Evolutionary conservation across 1,140 invertebrate genomes (phyloP).

Genomic region (Pseudomyrmex flavicornis): DNA sequence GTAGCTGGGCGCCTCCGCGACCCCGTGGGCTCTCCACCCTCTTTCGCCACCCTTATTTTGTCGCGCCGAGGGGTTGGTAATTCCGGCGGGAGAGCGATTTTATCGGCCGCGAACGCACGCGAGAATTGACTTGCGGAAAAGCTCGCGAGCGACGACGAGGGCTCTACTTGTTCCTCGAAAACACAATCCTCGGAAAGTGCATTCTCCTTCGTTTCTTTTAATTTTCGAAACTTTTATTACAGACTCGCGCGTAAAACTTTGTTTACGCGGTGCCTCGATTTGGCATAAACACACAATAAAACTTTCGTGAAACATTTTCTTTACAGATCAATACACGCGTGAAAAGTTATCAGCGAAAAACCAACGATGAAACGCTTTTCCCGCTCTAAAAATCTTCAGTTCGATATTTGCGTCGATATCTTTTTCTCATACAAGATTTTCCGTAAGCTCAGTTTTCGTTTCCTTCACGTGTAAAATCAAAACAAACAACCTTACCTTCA

Average conservation of each 20-base stretch:
- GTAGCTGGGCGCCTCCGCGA: background rate
- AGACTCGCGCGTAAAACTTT: background rate
- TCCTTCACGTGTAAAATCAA: background rate
- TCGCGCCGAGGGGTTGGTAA: constrained; percentile 72
- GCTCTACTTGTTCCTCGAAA: constrained; percentile 72
- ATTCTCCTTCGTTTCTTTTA: background rate
- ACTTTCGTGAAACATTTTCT: background rate
- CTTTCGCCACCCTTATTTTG: constrained; percentile 46
- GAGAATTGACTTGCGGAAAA: constrained; percentile 69
- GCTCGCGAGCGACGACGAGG: constrained; percentile 70
- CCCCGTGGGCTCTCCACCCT: background rate
- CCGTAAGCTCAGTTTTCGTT: background rate
- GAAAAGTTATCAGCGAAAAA: too few relatives aligned
- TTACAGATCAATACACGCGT: background rate
- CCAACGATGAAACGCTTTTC: too few relatives aligned
- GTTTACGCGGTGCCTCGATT: too few relatives aligned
- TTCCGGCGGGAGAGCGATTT: constrained; percentile 77
- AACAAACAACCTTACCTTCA: too few relatives aligned
- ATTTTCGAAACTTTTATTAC: background rate
- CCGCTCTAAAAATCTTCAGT: too few relatives aligned
- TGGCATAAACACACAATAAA: background rate
- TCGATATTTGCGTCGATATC: too few relatives aligned
- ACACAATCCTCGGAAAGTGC: background rate
- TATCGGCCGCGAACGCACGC: constrained; percentile 77
- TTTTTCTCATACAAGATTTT: too few relatives aligned